phyloP scores from a whole-genome alignment of 2,113 vertebrate species.

The Toxostoma redivivum region DNA sequence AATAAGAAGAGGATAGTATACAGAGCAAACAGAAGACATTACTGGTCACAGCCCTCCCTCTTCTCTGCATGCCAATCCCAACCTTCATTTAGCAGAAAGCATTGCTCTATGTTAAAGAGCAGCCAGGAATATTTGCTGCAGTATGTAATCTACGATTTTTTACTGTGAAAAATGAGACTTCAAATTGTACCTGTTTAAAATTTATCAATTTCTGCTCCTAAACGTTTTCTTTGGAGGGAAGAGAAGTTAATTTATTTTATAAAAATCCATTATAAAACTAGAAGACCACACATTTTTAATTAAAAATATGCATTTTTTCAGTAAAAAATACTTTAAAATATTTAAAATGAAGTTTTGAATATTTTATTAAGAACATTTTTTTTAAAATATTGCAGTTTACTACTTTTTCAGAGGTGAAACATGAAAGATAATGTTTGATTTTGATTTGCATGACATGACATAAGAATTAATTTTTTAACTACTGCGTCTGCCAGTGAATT shows the following conservation, averaged over 20 bases:
- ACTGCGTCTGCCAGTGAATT: neutral
- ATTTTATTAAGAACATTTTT: neutral
- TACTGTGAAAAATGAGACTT: neutral
- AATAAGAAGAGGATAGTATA: neutral
- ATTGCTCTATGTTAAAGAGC: neutral
- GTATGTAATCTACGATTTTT: neutral
- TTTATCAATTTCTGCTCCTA: neutral
- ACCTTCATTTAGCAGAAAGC: neutral
- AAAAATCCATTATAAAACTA: neutral
- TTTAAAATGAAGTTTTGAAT: neutral
- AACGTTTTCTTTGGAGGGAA: neutral
- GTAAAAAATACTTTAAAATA: neutral
- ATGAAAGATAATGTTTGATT: neutral
- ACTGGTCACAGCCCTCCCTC: neutral
- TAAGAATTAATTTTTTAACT: neutral
- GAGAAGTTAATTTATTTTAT: neutral
- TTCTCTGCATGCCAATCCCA: neutral
- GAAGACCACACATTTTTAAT: neutral
- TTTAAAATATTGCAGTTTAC: neutral
- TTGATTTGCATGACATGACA: rapidly evolving
- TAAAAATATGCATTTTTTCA: neutral
- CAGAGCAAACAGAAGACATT: neutral
- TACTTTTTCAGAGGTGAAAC: neutral
- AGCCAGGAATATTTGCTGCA: neutral
- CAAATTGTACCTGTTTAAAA: neutral